These are phyloP conservation scores for Cebidichthys violaceus DNA, from an alignment of 2,113 vertebrate species.

Conservation along the genomic window DNA sequence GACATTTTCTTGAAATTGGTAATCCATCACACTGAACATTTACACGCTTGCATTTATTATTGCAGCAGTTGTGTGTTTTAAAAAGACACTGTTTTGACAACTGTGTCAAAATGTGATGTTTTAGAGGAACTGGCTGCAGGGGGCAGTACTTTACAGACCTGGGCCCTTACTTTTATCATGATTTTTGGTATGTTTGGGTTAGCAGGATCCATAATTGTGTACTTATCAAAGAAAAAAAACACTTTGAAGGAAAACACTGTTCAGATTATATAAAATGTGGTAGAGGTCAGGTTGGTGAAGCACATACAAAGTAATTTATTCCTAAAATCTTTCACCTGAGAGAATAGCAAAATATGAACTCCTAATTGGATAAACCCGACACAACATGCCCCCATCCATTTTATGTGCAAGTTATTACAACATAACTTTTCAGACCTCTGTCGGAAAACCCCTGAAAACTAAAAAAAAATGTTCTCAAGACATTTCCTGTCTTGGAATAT, in stretches of 20 bases:
- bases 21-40: neutral
- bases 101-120: neutral
- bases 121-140: neutral
- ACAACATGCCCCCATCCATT: slow-evolving; percentile 12
- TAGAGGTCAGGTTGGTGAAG: neutral
- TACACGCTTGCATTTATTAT: neutral
- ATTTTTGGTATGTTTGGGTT: neutral
- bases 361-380: slow-evolving; percentile 18
- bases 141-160: neutral
- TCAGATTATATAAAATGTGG: neutral
- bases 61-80: neutral
- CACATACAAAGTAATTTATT: neutral
- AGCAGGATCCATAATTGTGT: neutral
- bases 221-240: neutral
- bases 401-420: slow-evolving; percentile 11
- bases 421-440: slow-evolving; percentile 9
- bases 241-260: too few relatives aligned
- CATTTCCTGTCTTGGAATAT: neutral
- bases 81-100: neutral
- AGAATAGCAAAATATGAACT: slow-evolving; percentile 1
- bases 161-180: neutral
- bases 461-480: neutral
- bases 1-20: neutral
- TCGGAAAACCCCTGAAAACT: neutral
- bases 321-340: neutral